Base-by-base conservation (phyloP, 53 echinoderm and acorn worm species). In the Mesocentrotus franciscanus region DNA sequence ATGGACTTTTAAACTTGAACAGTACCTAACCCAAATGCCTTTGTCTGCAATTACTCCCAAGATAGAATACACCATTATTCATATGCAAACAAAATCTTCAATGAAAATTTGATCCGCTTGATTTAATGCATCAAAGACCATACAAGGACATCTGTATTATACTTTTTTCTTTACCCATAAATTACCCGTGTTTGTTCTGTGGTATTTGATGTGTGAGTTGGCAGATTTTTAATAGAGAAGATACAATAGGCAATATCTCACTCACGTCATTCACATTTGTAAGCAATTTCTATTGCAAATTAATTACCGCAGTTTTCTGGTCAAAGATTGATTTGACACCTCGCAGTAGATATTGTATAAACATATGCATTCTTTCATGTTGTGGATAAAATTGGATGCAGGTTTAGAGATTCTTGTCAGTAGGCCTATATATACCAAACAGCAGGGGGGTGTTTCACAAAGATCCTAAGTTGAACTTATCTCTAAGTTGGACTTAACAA, bases 101-200 rank as follows among this genome's bases (percentile, higher is more conserved):
- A 87, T 87, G 58, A 87, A 87, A 57, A 26, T 87, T 87, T 87
- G 57, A 57, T 57, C 27, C 34, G 58, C 87, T 87, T 87, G 87
- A 58, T 87, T 87, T 87, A 58, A 27, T 87, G 0, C 87, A 87
- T 1, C 58, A 87, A 87, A 56, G 29, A 58, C 10, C 10, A 1
- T n/a, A 87, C 87, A 58, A 87, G 87, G 87, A 87, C 57, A 87
- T 87, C 58, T 57, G 58, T 26, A 87, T 87, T 57, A 13, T 7
- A 1, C 33, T 81, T 39, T 42, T 42, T 17, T 81, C 74, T 36
- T 8, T 9, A 42, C 8, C 39, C 33, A 81, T 81, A 18, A 1
- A 81, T 81, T 33, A 27, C 22, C 9, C 0, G 42, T 42, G 29
- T 79, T 79, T 79, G 79, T 32, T 39, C 35, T 36, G 79, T 18